phyloP scores from a whole-genome alignment of 2,113 vertebrate genomes.

The Stigmatopora argus region DNA sequence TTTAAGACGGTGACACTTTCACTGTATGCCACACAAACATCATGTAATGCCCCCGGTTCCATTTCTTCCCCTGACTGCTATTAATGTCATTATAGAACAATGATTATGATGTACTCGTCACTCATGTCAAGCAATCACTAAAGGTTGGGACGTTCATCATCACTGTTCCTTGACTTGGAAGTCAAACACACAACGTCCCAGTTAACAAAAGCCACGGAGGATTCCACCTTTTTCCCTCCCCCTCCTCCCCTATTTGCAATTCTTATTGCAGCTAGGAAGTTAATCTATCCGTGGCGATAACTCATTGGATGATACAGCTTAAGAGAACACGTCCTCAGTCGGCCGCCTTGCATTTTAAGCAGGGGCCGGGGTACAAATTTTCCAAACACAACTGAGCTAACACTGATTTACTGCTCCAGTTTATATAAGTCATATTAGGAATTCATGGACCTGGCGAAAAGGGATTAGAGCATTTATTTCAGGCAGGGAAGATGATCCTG shows the following conservation, averaged over 20 bases:
- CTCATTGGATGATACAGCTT: slow-evolving; percentile 87
- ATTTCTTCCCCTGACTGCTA: slow-evolving; percentile 34
- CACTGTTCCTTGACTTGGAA: slow-evolving; percentile 21
- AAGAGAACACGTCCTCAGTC: slow-evolving; percentile 83
- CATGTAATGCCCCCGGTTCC: slow-evolving; percentile 17
- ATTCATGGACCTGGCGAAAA: slow-evolving; percentile 99
- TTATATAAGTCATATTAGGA: slow-evolving; percentile 99
- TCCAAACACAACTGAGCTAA: slow-evolving; percentile 99
- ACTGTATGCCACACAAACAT: slow-evolving; percentile 13
- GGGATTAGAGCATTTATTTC: slow-evolving; percentile 99
- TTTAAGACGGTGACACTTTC: neutral
- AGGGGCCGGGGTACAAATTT: slow-evolving; percentile 82
- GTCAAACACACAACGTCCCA: slow-evolving; percentile 36
- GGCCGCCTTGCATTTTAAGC: slow-evolving; percentile 91
- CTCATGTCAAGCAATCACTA: slow-evolving; percentile 36
- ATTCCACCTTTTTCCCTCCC: slow-evolving; percentile 57
- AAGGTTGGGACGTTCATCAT: slow-evolving; percentile 60
- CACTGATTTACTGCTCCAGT: slow-evolving; percentile 98
- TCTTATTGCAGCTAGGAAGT: slow-evolving; percentile 79
- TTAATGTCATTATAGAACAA: slow-evolving; percentile 57
- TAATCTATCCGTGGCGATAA: slow-evolving; percentile 84
- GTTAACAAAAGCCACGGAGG: slow-evolving; percentile 42
- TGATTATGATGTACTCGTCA: slow-evolving; percentile 49
- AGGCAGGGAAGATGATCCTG: slow-evolving; percentile 99
- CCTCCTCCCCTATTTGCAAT: slow-evolving; percentile 71